Evolutionary conservation across 2,888 invertebrate species (phyloP), one percentile per base, ranked within the genome.

Genomic region (Chrysolina americana): DNA sequence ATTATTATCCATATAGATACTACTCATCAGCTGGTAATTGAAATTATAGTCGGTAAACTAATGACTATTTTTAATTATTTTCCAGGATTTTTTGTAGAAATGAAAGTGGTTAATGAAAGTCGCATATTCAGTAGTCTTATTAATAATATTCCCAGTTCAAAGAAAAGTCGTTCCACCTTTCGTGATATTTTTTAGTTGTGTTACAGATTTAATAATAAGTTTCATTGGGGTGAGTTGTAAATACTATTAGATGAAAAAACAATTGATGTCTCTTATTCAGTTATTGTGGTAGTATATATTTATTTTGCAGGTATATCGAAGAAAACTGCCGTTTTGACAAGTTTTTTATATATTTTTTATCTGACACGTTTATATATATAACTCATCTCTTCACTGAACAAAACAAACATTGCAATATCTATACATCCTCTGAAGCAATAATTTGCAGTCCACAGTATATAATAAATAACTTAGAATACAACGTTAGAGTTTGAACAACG

Each of bases 201-300:
- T 17, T 11, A 41, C 21, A 41, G 19, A 56, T 19, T 19, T 11
- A 19, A 13, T 64, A 19, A 44, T 41, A 11, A 64, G 9, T 41
- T 64, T 64, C 21, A 41, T 19, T 41, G 19, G 47, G 21, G 48
- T 47, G 11, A 47, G 47, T 36, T 59, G 59, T 15, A 59, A 28
- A 59, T 15, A 8, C 28, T 36, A 21, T 47, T 44, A 47, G 47
- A 15, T 48, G 13, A 17, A 63, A 36, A 47, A 70, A 62, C 47
- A 62, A 63, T 70, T 62, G 70, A 70, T 62, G 59, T 62, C 47
- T 63, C 63, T 70, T 73, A 19, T 19, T 65, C 11, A 21, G 17
- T 19, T 15, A 47, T 44, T 64, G 8, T 36, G 41, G 21, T 64
- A 41, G n/a, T 41, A 28, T 36, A n/a, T 56, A 5, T 21, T 65